A percentile compares a stretch with the other conserved stretches of the same genome.
These are phyloP conservation scores for Etheostoma perlongum DNA, from an alignment of 2,797 vertebrate species.

Conservation along the genomic window DNA sequence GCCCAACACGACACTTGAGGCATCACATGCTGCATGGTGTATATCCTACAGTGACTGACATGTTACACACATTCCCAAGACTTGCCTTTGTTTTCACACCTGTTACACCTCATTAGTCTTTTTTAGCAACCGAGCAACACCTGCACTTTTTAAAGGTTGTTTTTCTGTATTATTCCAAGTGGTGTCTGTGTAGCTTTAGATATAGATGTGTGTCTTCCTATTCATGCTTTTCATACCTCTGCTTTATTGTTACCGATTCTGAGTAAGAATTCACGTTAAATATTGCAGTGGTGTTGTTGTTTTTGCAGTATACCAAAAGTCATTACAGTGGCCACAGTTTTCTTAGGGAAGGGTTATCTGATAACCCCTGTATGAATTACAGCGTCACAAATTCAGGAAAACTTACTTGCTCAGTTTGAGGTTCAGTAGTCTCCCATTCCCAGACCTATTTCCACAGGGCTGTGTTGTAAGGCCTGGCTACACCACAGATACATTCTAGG, in stretches of 20 bases:
- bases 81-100: constrained; percentile 4
- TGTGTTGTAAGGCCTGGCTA: too few relatives aligned
- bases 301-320: background rate
- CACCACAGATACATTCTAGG: too few relatives aligned
- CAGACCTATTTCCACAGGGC: too few relatives aligned
- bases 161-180: background rate
- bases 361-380: background rate
- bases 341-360: background rate
- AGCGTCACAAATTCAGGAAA: background rate
- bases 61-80: constrained; percentile 1
- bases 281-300: background rate
- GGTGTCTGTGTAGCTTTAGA: background rate
- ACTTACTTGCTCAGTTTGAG: constrained; percentile 1
- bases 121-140: background rate
- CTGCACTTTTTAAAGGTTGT: background rate
- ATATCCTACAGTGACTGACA: background rate
- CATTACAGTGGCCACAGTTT: background rate
- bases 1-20: constrained; percentile 23
- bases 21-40: constrained; percentile 1
- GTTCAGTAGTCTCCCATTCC: background rate
- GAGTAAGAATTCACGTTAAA: background rate
- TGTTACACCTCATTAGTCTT: background rate
- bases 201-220: background rate
- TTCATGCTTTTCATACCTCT: background rate
- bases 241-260: background rate